Conservation (phyloP, 2,888 invertebrate genomes). For the Pyrgus malvae region DNA sequence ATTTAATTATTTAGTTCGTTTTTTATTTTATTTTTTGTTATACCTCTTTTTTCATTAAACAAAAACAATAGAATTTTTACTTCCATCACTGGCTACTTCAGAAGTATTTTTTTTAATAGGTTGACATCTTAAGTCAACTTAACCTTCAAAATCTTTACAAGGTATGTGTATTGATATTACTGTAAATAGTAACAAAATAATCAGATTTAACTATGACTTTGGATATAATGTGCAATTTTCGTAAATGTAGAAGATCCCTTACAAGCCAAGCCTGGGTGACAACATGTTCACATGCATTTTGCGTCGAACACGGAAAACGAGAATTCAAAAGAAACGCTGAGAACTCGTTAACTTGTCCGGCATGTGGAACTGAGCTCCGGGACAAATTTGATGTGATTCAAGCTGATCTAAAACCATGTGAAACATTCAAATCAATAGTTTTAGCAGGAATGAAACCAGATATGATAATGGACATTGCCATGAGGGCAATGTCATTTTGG, state of each 20-base stretch:
- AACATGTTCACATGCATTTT: conserved; percentile 80
- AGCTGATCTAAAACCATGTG: conserved; percentile 74
- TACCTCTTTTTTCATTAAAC: too few species aligned
- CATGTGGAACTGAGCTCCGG: conserved; percentile 71
- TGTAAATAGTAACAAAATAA: not conserved
- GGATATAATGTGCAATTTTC: conserved; percentile 77
- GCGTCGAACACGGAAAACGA: conserved; percentile 75
- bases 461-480: conserved; percentile 78
- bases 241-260: conserved; percentile 74
- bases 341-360: conserved; percentile 72
- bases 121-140: not conserved
- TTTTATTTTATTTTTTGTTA: too few species aligned
- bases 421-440: conserved; percentile 78
- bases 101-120: too few species aligned
- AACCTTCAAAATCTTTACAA: not conserved
- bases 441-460: conserved; percentile 78
- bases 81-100: too few species aligned
- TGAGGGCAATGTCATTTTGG: conserved; percentile 80
- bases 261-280: conserved; percentile 77
- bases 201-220: conserved; percentile 49
- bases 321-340: conserved; percentile 72
- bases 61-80: too few species aligned
- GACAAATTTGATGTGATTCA: conserved; percentile 79
- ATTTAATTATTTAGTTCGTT: too few species aligned
- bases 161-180: not conserved